Conservation (phyloP, 2,888 invertebrate genomes). For the Chymomyza procnemis region DNA sequence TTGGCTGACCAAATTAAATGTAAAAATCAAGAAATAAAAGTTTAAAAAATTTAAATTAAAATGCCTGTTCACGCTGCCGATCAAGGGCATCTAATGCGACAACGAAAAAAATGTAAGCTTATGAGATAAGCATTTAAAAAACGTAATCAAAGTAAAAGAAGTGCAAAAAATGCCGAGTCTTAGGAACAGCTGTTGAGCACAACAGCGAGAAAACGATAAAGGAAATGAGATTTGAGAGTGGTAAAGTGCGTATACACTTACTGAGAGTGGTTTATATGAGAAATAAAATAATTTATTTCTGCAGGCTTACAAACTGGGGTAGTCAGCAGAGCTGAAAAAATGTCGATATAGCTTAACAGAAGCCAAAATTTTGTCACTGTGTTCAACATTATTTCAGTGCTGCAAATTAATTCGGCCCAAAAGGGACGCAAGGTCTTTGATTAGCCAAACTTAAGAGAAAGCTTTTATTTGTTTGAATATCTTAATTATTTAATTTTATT, state of each 20-base stretch:
- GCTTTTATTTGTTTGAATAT: too few species aligned
- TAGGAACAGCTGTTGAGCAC: constrained; percentile 35
- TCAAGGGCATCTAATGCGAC: neutral
- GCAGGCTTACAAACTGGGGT: too few species aligned
- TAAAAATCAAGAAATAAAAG: neutral
- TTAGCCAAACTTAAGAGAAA: too few species aligned
- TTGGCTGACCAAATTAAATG: neutral
- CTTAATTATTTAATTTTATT: too few species aligned
- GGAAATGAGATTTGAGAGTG: neutral
- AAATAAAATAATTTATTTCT: neutral
- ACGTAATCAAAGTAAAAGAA: constrained; percentile 23
- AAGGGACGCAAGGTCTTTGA: too few species aligned
- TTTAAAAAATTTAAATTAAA: neutral
- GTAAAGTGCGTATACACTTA: neutral
- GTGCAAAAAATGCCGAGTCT: constrained; percentile 22
- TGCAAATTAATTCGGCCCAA: too few species aligned
- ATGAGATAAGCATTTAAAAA: constrained; percentile 10
- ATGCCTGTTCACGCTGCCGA: neutral
- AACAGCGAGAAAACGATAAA: neutral
- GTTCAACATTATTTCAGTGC: too few species aligned
- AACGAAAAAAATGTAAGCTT: neutral
- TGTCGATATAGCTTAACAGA: too few species aligned
- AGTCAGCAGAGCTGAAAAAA: too few species aligned
- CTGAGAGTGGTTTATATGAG: neutral
- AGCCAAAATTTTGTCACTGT: too few species aligned